phyloP scores from a whole-genome alignment of 2,113 vertebrate species.

The Trematocara nigrifrons region DNA sequence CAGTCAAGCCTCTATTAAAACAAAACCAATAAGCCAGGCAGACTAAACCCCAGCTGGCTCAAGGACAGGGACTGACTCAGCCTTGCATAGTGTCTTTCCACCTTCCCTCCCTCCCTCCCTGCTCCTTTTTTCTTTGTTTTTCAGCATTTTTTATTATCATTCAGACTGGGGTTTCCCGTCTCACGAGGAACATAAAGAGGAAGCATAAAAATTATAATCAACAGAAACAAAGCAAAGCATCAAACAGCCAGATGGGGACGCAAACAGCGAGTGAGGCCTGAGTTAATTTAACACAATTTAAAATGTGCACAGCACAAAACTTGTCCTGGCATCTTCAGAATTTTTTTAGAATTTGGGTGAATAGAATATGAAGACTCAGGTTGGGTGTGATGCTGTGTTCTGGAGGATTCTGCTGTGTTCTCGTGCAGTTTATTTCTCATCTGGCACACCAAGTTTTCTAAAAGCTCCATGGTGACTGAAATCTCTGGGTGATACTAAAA shows the following conservation, averaged over 20 bases:
- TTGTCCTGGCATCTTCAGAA: neutral
- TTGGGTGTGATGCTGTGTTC: neutral
- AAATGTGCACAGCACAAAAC: neutral
- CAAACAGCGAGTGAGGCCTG: neutral
- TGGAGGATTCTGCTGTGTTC: neutral
- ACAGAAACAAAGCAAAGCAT: neutral
- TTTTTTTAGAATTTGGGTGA: neutral
- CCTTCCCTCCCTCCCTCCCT: neutral
- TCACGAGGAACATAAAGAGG: neutral
- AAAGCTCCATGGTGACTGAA: conserved; percentile 21
- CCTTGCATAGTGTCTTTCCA: neutral
- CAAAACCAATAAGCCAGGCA: neutral
- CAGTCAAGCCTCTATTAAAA: neutral
- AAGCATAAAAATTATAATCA: neutral
- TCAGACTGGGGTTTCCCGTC: neutral
- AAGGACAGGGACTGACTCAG: neutral
- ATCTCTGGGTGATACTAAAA: neutral
- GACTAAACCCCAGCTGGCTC: neutral
- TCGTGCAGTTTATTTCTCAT: neutral
- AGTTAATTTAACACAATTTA: neutral
- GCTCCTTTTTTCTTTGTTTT: neutral
- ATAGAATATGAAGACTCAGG: neutral
- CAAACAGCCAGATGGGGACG: neutral
- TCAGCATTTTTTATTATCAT: neutral
- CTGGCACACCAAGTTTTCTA: neutral